These are phyloP conservation scores for Poeciliopsis presidionis DNA, from an alignment of 2,797 vertebrate species.

Conservation along the genomic window DNA sequence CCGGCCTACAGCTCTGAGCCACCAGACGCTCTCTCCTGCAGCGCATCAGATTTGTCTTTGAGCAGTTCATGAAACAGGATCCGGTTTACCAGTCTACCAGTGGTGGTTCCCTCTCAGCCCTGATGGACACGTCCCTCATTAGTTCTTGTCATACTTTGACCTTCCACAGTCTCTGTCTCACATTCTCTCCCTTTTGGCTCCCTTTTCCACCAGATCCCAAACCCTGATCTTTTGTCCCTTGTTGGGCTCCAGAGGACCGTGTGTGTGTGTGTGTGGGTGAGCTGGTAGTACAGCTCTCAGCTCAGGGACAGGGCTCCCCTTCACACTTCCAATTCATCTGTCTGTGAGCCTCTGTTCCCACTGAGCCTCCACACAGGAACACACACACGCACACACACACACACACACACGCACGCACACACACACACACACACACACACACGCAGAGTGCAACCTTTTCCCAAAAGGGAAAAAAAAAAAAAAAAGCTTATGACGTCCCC, in stretches of 20 bases:
- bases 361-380: constrained; percentile 39
- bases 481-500: constrained; percentile 27
- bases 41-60: background rate
- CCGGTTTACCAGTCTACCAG: constrained; percentile 31
- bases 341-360: constrained; percentile 50
- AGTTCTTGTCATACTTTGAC: constrained; percentile 58
- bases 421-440: background rate
- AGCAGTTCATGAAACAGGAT: constrained; percentile 18
- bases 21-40: background rate
- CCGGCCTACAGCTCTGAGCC: background rate
- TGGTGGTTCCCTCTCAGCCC: constrained; percentile 16
- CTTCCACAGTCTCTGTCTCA: constrained; percentile 46
- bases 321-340: constrained; percentile 73
- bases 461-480: background rate
- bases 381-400: constrained; percentile 38
- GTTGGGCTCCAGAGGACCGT: constrained; percentile 45
- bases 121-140: constrained; percentile 50
- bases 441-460: constrained; percentile 19
- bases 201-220: constrained; percentile 42
- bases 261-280: constrained; percentile 9
- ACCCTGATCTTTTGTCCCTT: constrained; percentile 48
- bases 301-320: constrained; percentile 72
- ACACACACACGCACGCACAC: background rate
- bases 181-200: constrained; percentile 37
- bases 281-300: constrained; percentile 46